Evolutionary conservation across 2,888 invertebrate species (phyloP).

Genomic region (Smittia aterrima): DNA sequence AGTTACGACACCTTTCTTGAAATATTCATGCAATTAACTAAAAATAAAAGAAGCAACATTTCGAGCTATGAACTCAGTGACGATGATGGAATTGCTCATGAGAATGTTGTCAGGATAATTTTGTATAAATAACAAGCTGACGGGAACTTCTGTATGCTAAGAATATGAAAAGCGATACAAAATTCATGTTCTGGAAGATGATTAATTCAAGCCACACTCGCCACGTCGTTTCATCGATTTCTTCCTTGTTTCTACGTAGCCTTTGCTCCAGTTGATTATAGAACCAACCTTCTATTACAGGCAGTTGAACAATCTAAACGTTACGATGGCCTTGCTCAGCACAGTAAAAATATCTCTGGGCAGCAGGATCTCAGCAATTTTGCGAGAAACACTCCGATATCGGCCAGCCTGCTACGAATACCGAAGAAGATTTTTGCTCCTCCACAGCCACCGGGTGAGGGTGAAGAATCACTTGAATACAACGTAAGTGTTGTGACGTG

Average conservation of each 20-base stretch:
- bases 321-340: conserved; percentile 75
- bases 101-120: too few relatives aligned
- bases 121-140: too few relatives aligned
- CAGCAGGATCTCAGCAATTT: conserved; percentile 62
- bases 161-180: not conserved
- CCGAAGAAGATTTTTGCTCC: conserved; percentile 60
- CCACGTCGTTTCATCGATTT: not conserved
- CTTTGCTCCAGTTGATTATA: not conserved
- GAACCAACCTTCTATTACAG: too few relatives aligned
- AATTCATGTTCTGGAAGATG: not conserved
- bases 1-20: not conserved
- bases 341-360: conserved; percentile 70
- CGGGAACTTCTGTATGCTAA: too few relatives aligned
- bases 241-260: not conserved
- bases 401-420: conserved; percentile 54
- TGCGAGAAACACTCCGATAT: conserved; percentile 65
- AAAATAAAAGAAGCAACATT: not conserved
- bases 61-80: too few relatives aligned
- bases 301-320: conserved; percentile 78
- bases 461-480: conserved; percentile 53
- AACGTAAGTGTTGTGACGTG: conserved; percentile 53
- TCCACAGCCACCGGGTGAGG: conserved; percentile 64
- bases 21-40: conserved; percentile 33
- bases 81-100: too few relatives aligned
- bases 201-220: not conserved